Evolutionary conservation across 2,888 invertebrate genomes (phyloP).

Genomic region (Parnassius mnemosyne): DNA sequence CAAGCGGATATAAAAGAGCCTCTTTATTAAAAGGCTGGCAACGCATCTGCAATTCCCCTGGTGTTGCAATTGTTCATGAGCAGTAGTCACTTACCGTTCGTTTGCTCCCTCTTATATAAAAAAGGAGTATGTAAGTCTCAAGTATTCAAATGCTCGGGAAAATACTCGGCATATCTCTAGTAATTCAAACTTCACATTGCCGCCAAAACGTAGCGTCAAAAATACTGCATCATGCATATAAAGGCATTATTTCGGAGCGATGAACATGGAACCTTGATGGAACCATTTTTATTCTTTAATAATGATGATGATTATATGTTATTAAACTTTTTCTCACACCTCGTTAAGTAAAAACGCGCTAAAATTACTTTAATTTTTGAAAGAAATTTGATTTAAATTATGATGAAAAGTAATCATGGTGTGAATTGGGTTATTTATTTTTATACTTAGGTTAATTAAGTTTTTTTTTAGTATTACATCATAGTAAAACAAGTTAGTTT

Average conservation of each 20-base stretch:
- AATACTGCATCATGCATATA: not conserved
- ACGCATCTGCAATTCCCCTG: too few relatives aligned
- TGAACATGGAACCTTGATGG: too few relatives aligned
- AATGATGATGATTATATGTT: too few relatives aligned
- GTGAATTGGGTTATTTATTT: not conserved
- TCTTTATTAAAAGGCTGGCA: too few relatives aligned
- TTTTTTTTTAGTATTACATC: not conserved
- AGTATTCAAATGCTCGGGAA: too few relatives aligned
- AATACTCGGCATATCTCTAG: not conserved
- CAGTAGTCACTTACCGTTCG: too few relatives aligned
- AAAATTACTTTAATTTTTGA: not conserved
- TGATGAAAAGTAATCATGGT: not conserved
- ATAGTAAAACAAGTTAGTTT: too few relatives aligned
- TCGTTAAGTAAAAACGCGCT: not conserved
- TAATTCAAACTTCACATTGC: not conserved
- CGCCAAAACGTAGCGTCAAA: not conserved
- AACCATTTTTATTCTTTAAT: not conserved
- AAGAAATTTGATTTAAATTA: not conserved
- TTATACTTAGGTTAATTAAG: not conserved
- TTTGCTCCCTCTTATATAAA: too few relatives aligned
- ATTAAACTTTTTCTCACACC: not conserved
- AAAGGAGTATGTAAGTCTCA: too few relatives aligned
- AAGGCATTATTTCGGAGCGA: not conserved
- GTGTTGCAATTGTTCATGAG: too few relatives aligned
- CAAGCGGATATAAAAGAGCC: too few relatives aligned